phyloP scores from a whole-genome alignment of 2,797 vertebrate genomes.

The Lerista edwardsae region DNA sequence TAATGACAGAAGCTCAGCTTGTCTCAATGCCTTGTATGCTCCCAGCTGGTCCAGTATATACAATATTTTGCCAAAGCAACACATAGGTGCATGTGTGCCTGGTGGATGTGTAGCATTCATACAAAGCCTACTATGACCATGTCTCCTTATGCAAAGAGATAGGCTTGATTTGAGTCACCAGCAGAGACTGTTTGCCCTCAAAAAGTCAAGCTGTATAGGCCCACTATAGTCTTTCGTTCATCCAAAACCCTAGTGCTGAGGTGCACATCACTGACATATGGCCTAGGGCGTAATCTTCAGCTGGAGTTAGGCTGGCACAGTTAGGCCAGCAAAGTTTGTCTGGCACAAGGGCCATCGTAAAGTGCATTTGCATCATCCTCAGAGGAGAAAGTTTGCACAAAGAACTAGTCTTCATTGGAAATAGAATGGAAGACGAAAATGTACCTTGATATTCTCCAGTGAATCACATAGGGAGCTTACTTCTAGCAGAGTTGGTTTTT shows the following conservation, averaged over 20 bases:
- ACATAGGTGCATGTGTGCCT: neutral
- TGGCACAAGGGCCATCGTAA: no score
- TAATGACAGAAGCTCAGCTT: no score
- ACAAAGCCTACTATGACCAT: neutral
- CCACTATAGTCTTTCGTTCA: neutral
- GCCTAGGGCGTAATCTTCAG: no score
- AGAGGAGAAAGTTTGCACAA: conserved; percentile 45
- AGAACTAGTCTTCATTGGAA: conserved; percentile 13
- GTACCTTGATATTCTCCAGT: conserved; percentile 12
- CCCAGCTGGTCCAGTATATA: neutral
- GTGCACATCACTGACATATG: neutral
- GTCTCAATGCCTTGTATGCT: neutral
- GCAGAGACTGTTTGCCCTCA: no score
- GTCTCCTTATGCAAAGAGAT: neutral
- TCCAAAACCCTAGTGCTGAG: neutral
- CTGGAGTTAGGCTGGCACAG: no score
- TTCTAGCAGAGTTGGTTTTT: conserved; percentile 36
- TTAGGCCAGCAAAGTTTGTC: no score
- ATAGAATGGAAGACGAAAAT: conserved; percentile 34
- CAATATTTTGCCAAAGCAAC: neutral
- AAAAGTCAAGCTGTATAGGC: neutral
- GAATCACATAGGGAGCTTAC: neutral
- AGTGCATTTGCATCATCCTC: no score
- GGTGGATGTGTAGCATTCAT: neutral
- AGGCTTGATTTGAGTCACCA: neutral